Evolutionary conservation across 1,140 invertebrate species (phyloP), one percentile per base, ranked within the genome.

Genomic region (Cydia fagiglandana): DNA sequence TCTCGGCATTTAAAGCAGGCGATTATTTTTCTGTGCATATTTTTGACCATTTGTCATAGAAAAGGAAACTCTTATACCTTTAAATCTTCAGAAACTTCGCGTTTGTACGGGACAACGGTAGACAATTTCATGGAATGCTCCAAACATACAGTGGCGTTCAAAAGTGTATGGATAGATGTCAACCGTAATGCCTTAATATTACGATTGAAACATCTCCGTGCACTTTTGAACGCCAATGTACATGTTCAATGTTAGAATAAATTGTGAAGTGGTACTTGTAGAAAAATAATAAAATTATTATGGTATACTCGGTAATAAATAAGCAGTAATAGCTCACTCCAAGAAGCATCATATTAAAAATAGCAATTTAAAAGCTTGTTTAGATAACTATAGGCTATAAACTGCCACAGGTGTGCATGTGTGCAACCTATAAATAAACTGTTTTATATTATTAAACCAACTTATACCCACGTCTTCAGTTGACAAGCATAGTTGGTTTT

Each of bases 391-490:
- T 20, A n/a, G n/a, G 56, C 56, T 61, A 61, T 61, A 24, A 61
- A 61, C 17, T 61, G 7, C 56, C 17, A 24, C 56, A 61, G 56
- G 56, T 61, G 56, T 61, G 30, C 30, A 30, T 4, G 30, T 30
- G 30, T 30, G 56, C 56, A 61, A 61, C 6, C 56, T 61, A 61
- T 61, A 61, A 24, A 61, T 61, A 61, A 61, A 61, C 50, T 17
- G 17, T 61, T 61, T 56, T 20, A 56, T 56, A 50, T 6, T 50
- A 56, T n/a, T 56, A 17, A 24, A 20, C 53, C 4, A 20, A 17
- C 6, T 56, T 17, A 56, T 56, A n/a, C 50, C 50, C 1, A 1
- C 50, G n/a, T n/a, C 50, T 53, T 53, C 17, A 53, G 50, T 53
- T 53, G 15, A n/a, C 50, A 53, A n/a, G 50, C 4, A 53, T 53